Base-by-base conservation (phyloP, 2,113 vertebrate genomes). In the Ictidomys tridecemlineatus region DNA sequence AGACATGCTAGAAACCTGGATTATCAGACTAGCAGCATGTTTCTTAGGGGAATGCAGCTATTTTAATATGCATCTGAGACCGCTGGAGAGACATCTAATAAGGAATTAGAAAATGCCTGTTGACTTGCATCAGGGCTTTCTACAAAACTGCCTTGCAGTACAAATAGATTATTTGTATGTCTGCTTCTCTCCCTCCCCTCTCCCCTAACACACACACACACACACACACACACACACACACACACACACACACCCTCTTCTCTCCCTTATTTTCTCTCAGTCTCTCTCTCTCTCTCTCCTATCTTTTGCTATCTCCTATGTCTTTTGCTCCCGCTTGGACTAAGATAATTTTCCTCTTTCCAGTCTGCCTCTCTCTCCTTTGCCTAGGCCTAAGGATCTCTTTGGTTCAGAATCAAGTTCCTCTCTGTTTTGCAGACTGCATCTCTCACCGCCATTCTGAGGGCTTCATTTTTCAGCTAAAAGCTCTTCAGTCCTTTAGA, bases 361-460 rank as follows among this genome's bases (percentile, higher is more conserved):
- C 72, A 84, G 0, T 80, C 79, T 83, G 39, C 39, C 39, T 92
- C 67, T 86, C 30, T 85, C 32, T 65, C 26, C 18, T 95, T 91
- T 93, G 37, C 77, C 78, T 72, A 45, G 16, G 5, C 20, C 37
- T 73, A 24, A 56, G n/a, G 22, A 73, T 61, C 39, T 67, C 79
- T 92, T 85, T 72, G 24, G 32, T 63, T 85, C 24, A 92, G 79
- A 94, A 58, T 30, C 32, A 96, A 89, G 16, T 16, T 61, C 13
- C 48, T 84, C 61, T 91, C 58, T 63, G 17, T 20, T 58, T 92
- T 88, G 6, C 26, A 16, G 18, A 37, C 53, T 61, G 22, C 10
- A 39, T 20, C 30, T 77, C 14, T 48, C 70, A 53, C 28, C 34
- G 34, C 26, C 70, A 58, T n/a, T 77, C 74, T 74, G 20, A 2